Base-by-base conservation (phyloP, 2,797 vertebrate species). In the Sebastes reedi region DNA sequence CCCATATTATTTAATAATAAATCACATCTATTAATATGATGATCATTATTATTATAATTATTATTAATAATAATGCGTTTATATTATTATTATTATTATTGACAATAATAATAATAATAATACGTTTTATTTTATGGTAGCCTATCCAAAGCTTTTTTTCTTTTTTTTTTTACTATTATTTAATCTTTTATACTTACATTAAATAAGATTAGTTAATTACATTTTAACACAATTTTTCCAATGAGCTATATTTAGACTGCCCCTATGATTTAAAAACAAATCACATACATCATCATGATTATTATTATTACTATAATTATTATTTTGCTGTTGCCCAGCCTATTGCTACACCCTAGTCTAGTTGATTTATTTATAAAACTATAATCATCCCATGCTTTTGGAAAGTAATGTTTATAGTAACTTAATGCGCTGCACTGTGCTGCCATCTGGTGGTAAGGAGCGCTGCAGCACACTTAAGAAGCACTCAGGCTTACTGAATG, bases 361-460 rank as follows among this genome's bases (percentile, higher is more conserved):
- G 18, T 6, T 60, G 12, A 67, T 60, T 73, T 60, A 71, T 84
- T 74, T 59, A 24, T 64, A 29, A 54, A 54, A 50, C 32, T 3
- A 36, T 3, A 36, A 39, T 62, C 27, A 6, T 25, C n/a, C 3
- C n/a, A 61, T 27, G 54, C 22, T 67, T 55, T 72, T 36, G 18
- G 2, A 55, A 52, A 8, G 34, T 1, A 14, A 10, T 36, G 30
- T 22, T 64, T 42, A 32, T 16, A 14, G 34, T 27, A 8, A 77
- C 13, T 46, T 52, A n/a, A 84, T 90, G 39, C 20, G 11, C 73
- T 82, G 88, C 30, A 67, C 82, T 91, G 30, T 84, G 77, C 91
- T 87, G 93, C 87, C 94, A 93, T 89, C 96, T 95, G 59, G 88
- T 93, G 95, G 87, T 65, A 2, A 73, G 6, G 2, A 29, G 18